phyloP scores from a whole-genome alignment of 2,888 invertebrate species.

The Alloscopus bannaensis region DNA sequence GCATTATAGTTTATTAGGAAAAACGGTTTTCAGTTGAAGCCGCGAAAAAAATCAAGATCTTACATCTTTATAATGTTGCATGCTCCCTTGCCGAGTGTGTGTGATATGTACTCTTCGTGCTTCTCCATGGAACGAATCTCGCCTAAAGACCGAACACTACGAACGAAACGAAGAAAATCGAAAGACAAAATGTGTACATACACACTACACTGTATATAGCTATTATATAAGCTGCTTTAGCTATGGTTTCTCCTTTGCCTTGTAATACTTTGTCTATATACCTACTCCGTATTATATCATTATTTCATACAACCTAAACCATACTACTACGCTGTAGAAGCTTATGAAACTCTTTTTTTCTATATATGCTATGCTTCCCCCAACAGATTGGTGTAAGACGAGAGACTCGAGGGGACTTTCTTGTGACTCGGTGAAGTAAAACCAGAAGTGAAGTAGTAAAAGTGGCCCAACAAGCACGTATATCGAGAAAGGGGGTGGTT shows the following conservation, averaged over 20 bases:
- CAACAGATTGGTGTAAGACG: constrained; percentile 30
- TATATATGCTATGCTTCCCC: neutral
- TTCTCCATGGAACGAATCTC: constrained; percentile 15
- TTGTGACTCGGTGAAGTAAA: neutral
- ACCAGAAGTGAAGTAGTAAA: constrained; percentile 43
- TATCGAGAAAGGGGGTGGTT: constrained; percentile 26
- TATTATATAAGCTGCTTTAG: constrained; percentile 17
- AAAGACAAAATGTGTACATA: constrained; percentile 27
- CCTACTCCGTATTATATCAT: constrained; percentile 31
- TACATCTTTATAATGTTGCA: constrained; percentile 9
- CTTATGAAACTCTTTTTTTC: too few relatives aligned
- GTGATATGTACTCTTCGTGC: constrained; percentile 6
- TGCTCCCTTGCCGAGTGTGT: neutral
- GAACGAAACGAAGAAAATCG: constrained; percentile 33
- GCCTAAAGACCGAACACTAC: too few relatives aligned
- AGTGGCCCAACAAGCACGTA: constrained; percentile 26
- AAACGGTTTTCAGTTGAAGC: constrained; percentile 24
- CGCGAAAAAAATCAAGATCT: constrained; percentile 29
- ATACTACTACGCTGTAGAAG: constrained; percentile 15
- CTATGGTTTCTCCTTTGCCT: neutral
- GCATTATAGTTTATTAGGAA: constrained; percentile 31
- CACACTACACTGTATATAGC: too few relatives aligned
- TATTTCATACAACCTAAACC: constrained; percentile 23
- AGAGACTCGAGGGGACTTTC: constrained; percentile 12
- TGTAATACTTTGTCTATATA: too few relatives aligned